Evolutionary conservation across 2,113 vertebrate genomes (phyloP), one percentile per base, ranked within the genome.

Genomic region (Martes martes): DNA sequence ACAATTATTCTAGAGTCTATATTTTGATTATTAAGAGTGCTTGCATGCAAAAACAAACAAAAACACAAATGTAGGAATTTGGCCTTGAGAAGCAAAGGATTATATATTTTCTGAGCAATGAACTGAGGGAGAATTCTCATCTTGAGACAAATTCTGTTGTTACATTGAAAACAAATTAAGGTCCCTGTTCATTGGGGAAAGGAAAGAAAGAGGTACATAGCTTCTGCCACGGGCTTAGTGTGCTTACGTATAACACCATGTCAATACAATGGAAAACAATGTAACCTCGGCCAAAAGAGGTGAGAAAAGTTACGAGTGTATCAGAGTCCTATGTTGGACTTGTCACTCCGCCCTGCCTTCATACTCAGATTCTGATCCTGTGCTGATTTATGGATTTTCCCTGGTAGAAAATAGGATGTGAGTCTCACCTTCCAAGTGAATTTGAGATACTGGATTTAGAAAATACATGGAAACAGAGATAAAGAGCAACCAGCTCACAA

Each of bases 301-400:
- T 78, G 15, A 28, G 39, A 7, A 65, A 79, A 36, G 47, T 73
- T 24, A 2, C 5, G 8, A 45, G 57, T 81, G 42, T 13, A 15
- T 15, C 33, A 67, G n/a, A 65, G 61, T 59, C 36, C 21, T 45
- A 28, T 19, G 31, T 24, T 47, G 71, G 36, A 63, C 31, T 15
- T 81, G 50, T 63, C 86, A 33, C 81, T 92, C 42, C 67, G 13
- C n/a, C 80, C 61, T 71, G 61, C 23, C 74, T 90, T 84, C 31
- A 9, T 2, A 33, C 23, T 42, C 59, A 86, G 82, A 61, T 11
- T 31, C 33, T 24, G 36, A 39, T 15, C 65, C 23, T 94, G 59
- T 88, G 73, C 36, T 89, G 91, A 95, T 96, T 91, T 94, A 95
- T 80, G 85, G 47, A 83, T 90, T 89, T 91, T 97, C 61, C 95